Conservation (phyloP, 1,140 invertebrate species). For the Zaprionus tsacasi region DNA sequence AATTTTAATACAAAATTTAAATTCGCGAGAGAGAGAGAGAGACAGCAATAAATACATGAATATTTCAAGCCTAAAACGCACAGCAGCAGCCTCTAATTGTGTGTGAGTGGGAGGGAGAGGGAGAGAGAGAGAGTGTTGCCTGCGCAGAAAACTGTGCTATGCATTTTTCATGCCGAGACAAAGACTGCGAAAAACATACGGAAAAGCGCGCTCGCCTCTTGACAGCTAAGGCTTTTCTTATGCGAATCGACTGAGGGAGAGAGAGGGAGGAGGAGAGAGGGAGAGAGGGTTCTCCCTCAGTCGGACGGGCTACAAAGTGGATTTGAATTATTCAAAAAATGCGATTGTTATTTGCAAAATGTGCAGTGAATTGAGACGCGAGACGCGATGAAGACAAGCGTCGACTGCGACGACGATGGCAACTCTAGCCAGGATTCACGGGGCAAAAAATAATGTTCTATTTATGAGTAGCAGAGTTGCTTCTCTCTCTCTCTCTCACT, state of each 20-base stretch:
- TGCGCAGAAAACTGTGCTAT: constrained; percentile 76
- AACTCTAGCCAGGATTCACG: constrained; percentile 73
- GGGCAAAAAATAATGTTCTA: constrained; percentile 75
- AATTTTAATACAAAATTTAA: constrained; percentile 76
- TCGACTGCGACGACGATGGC: constrained; percentile 20
- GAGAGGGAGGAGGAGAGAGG: not conserved
- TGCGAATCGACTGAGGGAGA: constrained; percentile 41
- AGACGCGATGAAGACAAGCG: constrained; percentile 61
- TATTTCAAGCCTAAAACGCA: constrained; percentile 54
- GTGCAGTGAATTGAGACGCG: constrained; percentile 80
- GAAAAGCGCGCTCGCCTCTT: constrained; percentile 64
- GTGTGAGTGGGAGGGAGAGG: constrained; percentile 21
- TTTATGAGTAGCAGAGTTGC: constrained; percentile 75
- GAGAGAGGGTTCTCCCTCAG: constrained; percentile 1
- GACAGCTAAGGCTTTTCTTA: constrained; percentile 58
- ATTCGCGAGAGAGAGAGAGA: constrained; percentile 31
- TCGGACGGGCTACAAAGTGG: constrained; percentile 68
- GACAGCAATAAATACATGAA: constrained; percentile 45
- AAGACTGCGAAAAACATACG: constrained; percentile 34
- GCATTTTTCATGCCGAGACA: constrained; percentile 72
- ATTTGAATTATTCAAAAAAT: constrained; percentile 83
- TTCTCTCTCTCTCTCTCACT: constrained; percentile 19
- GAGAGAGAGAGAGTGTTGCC: not conserved
- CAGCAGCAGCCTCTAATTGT: constrained; percentile 49
- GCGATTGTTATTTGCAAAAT: constrained; percentile 82